phyloP scores from a whole-genome alignment of 2,797 vertebrate species.

The Channallabes apus region DNA sequence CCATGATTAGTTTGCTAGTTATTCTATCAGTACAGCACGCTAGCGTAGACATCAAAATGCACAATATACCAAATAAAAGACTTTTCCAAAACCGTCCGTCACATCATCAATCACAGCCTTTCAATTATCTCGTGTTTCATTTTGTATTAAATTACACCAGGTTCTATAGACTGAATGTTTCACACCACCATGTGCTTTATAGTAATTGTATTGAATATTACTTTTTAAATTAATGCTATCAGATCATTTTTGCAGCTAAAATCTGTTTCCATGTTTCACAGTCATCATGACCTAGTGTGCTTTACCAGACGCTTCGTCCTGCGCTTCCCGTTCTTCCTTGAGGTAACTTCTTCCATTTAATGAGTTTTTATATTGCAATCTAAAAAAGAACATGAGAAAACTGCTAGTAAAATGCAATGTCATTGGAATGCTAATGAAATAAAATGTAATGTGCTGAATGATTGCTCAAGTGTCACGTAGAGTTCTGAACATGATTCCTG shows the following conservation, averaged over 20 bases:
- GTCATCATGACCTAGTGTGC: conserved; percentile 22
- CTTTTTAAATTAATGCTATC: neutral
- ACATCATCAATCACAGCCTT: neutral
- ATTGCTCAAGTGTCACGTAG: neutral
- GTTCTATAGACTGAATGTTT: neutral
- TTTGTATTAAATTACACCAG: too few relatives aligned
- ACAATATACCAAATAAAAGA: neutral
- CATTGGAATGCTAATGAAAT: neutral
- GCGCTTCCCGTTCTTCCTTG: neutral
- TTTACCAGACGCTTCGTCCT: conserved; percentile 11
- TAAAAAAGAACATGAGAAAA: neutral
- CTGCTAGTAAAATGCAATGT: neutral
- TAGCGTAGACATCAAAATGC: neutral
- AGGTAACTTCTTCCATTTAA: conserved; percentile 23
- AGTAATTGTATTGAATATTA: neutral
- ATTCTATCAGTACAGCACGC: neutral
- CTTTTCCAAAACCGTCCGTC: neutral
- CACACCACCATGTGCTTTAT: neutral
- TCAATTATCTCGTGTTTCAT: neutral
- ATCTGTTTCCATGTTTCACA: neutral
- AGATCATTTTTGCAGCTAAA: neutral
- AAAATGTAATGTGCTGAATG: neutral
- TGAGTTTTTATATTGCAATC: neutral
- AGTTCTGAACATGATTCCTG: neutral
- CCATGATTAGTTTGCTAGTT: neutral